These are phyloP conservation scores for Polylopha cassiicola DNA, from an alignment of 2,888 invertebrate genomes.

Conservation along the genomic window DNA sequence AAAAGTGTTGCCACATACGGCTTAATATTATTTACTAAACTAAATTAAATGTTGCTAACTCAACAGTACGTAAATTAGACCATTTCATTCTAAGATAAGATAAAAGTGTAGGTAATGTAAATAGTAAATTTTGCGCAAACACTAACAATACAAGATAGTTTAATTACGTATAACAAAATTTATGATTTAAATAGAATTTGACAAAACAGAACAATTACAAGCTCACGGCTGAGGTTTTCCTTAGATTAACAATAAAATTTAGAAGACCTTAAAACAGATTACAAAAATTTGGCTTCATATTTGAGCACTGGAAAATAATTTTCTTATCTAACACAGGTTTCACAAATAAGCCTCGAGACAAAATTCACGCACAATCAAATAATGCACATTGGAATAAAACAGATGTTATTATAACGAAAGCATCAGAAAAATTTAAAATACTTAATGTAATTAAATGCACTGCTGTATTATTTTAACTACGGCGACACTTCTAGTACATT, in stretches of 20 bases:
- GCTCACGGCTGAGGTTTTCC: too few species aligned
- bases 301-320: conserved; percentile 37
- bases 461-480: too few species aligned
- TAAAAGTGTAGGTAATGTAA: conserved; percentile 29
- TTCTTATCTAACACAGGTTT: conserved; percentile 1
- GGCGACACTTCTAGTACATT: too few species aligned
- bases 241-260: conserved; percentile 17
- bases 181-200: conserved; percentile 10
- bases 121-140: conserved; percentile 32
- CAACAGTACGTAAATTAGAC: conserved; percentile 20
- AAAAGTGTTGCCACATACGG: too few species aligned
- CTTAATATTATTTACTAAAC: too few species aligned
- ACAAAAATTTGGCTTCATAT: conserved; percentile 47
- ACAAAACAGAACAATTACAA: conserved; percentile 17
- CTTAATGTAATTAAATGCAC: too few species aligned
- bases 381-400: too few species aligned
- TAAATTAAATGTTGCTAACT: too few species aligned
- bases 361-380: conserved; percentile 3
- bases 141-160: conserved; percentile 21
- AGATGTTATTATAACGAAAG: too few species aligned
- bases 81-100: conserved; percentile 15
- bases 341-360: too few species aligned
- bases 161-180: conserved; percentile 9
- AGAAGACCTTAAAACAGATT: conserved; percentile 23
- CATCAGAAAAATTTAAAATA: too few species aligned